Base-by-base conservation (phyloP, 2,797 vertebrate genomes). In the Typhlichthys subterraneus region DNA sequence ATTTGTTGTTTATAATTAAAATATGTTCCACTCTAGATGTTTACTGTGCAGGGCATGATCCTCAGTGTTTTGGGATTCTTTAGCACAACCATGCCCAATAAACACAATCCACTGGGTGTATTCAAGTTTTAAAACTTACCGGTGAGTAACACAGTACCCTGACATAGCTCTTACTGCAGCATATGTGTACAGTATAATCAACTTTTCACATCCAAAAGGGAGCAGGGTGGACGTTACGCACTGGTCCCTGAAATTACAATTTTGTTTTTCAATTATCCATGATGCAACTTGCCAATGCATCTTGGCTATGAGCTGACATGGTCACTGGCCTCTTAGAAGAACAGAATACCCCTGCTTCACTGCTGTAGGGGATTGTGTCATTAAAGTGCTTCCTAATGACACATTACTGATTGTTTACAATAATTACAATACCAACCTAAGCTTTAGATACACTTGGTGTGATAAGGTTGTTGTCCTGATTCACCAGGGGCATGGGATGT, bases 231-330 rank as follows among this genome's bases (percentile, higher is more conserved):
- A 79, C 78, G 71, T 63, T 87, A 81, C 75, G 75, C 85, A 84
- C 75, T 87, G 79, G 84, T 76, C 75, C 80, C 76, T 86, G 89
- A 91, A 90, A 90, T 90, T 78, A 85, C 83, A 77, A 85, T 85
- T 91, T 87, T 86, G 86, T 86, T 90, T 86, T 86, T 87, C 81
- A 90, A 87, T 91, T 88, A 85, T 83, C 85, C 85, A 80, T 87
- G 83, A 86, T 79, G 76, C 69, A 70, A 72, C 75, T 70, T 74
- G 77, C 76, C 76, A 81, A 85, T 81, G 65, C 69, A 61, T 81
- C 70, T 73, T 79, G 81, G 77, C 81, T 70, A 79, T 42, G 54
- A 57, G 77, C 76, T 76, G 59, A 10, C 60, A 70, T 63, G 74
- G 78, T 80, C 83, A 75, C 70, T 8, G 2, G 53, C 54, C 49